A percentile compares a stretch with the other conserved stretches of the same genome.
Conservation (phyloP, 2,797 vertebrate species). For the Hemitrygon akajei region DNA sequence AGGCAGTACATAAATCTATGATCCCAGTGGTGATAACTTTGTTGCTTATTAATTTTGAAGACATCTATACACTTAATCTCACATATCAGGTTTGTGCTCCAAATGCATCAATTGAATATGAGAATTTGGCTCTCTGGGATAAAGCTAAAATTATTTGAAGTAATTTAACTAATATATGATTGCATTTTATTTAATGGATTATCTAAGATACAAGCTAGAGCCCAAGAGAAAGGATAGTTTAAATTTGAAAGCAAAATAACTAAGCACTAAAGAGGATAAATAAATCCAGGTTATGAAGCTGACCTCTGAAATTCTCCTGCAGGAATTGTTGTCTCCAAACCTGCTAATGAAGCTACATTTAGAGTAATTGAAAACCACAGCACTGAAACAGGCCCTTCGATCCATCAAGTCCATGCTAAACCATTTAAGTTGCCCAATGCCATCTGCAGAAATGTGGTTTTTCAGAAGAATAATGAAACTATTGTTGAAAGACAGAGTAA, state of each 20-base stretch:
- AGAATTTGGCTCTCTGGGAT: not conserved
- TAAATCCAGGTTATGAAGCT: slow-evolving; percentile 17
- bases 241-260: not conserved
- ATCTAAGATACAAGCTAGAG: not conserved
- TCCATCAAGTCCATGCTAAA: too few relatives aligned
- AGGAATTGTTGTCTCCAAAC: not conserved
- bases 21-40: not conserved
- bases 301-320: not conserved
- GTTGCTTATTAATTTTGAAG: slow-evolving; percentile 30
- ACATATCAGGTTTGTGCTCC: not conserved
- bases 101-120: not conserved
- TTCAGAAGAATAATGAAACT: too few relatives aligned
- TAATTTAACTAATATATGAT: slow-evolving; percentile 12
- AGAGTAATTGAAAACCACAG: too few relatives aligned
- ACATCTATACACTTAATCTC: not conserved
- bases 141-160: not conserved
- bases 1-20: not conserved
- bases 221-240: not conserved
- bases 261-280: not conserved
- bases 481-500: too few relatives aligned
- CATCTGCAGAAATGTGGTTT: too few relatives aligned
- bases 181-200: slow-evolving; percentile 16
- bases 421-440: too few relatives aligned
- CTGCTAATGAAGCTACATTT: too few relatives aligned
- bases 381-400: too few relatives aligned